Base-by-base conservation (phyloP, 2,888 invertebrate species). In the Margaritifera margaritifera region DNA sequence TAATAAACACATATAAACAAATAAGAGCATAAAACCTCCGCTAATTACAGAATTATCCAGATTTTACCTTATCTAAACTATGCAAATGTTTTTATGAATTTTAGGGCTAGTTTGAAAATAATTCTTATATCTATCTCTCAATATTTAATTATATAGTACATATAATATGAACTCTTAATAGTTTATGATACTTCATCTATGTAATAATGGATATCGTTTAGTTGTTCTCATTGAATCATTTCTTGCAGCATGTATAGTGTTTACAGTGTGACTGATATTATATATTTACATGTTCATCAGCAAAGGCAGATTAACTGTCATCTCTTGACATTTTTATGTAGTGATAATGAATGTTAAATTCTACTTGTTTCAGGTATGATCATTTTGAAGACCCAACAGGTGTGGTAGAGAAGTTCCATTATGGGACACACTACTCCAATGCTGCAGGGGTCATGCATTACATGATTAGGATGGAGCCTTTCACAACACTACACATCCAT, bases 371-470 rank as follows among this genome's bases (percentile, higher is more conserved):
- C 69, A 90, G 90, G 75, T 91, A 84, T 80, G 90, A 91, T 3
- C 84, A 87, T 55, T 91, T 90, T 84, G 90, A 90, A 77, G 90
- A 91, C 74, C 89, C 90, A 0, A 80, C 85, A 53, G 91, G 91
- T 4, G 83, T 83, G 18, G 87, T 91, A 63, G 87, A 87, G 75
- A 90, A 91, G 82, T 91, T 91, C 77, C 91, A 91, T 79, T 91
- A 91, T 77, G 91, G 91, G 19, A 91, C 91, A 6, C 91, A 91
- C 79, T 91, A 91, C 84, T 91, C 91, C 54, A 91, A 90, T 77
- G 87, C 91, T n/a, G 90, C 91, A 22, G 90, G 90, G 60, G 91
- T 91, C 50, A 89, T 91, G 86, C 91, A 93, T 84, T 91, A 90
- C 78, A 79, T 91, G 80, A 84, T 91, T 11, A 82, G 91, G 19